A percentile compares a stretch with the other conserved stretches of the same genome.
These are phyloP conservation scores for Drosophila neotestacea DNA, from an alignment of 2,888 invertebrate genomes.

Conservation along the genomic window DNA sequence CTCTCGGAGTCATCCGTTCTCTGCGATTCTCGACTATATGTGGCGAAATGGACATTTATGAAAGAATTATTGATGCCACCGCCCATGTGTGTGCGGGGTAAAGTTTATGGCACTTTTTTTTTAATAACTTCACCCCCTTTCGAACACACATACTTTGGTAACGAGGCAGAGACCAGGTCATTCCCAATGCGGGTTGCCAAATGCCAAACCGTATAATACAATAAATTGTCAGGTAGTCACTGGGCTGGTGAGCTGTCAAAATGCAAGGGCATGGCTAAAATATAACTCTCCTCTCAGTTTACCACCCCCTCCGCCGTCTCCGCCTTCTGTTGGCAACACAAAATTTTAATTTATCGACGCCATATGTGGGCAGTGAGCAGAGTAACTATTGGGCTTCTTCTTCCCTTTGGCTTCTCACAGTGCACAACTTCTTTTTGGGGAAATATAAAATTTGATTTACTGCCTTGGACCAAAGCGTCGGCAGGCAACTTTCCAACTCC, in stretches of 20 bases:
- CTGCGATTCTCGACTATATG: slow-evolving; percentile 71
- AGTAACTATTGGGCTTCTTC: slow-evolving; percentile 64
- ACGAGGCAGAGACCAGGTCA: slow-evolving; percentile 57
- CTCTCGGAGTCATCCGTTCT: slow-evolving; percentile 19
- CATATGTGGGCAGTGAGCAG: slow-evolving; percentile 80
- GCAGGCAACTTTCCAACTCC: slow-evolving; percentile 38
- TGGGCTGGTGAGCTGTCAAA: slow-evolving; percentile 75
- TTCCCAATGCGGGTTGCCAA: slow-evolving; percentile 60
- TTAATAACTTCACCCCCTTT: slow-evolving; percentile 50
- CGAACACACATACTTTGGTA: slow-evolving; percentile 19
- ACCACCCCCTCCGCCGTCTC: no score
- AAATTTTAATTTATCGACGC: slow-evolving; percentile 85
- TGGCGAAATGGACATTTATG: slow-evolving; percentile 83
- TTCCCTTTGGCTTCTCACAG: slow-evolving; percentile 14
- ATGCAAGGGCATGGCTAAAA: slow-evolving; percentile 62
- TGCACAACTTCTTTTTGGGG: slow-evolving; percentile 67
- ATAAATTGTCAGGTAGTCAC: slow-evolving; percentile 75
- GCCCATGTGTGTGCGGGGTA: slow-evolving; percentile 45
- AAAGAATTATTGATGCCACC: slow-evolving; percentile 81
- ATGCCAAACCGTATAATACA: slow-evolving; percentile 72
- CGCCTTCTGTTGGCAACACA: slow-evolving; percentile 37
- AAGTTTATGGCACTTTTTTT: slow-evolving; percentile 77
- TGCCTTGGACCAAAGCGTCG: slow-evolving; percentile 63
- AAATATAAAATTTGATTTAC: slow-evolving; percentile 85
- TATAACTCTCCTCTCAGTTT: slow-evolving; percentile 48